Evolutionary conservation across 1,140 invertebrate species (phyloP).

Genomic region (Colletes gigas): DNA sequence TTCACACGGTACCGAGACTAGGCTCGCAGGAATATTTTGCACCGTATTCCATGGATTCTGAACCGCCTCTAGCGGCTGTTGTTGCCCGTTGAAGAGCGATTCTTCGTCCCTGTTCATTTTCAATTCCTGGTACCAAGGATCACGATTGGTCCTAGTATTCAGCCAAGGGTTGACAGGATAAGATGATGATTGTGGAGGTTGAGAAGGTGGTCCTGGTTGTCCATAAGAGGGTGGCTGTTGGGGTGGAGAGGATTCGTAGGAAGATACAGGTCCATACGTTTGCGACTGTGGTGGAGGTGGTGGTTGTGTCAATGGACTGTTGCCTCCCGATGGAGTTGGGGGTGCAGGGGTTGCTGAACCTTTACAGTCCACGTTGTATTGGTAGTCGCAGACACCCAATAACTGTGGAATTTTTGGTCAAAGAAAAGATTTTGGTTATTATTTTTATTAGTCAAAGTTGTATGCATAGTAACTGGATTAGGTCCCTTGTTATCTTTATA

Average conservation of each 20-base stretch:
- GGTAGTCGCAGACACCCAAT: constrained; percentile 84
- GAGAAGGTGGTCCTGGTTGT: neutral
- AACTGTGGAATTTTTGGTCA: constrained; percentile 74
- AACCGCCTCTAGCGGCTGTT: neutral
- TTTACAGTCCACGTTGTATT: constrained; percentile 82
- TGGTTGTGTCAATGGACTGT: neutral
- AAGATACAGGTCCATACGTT: neutral
- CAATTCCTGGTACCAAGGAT: constrained; percentile 55
- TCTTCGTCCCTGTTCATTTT: constrained; percentile 37
- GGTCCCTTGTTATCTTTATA: no score
- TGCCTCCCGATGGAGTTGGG: constrained; percentile 39
- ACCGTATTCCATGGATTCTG: constrained; percentile 63
- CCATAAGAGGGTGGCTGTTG: neutral
- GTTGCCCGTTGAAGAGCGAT: neutral
- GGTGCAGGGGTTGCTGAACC: constrained; percentile 73
- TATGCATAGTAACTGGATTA: no score
- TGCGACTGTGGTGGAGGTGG: constrained; percentile 5
- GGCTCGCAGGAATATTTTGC: constrained; percentile 63
- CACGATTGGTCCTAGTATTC: constrained; percentile 4
- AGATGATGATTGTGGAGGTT: neutral
- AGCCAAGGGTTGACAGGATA: constrained; percentile 48
- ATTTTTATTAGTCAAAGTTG: no score
- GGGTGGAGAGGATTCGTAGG: constrained; percentile 11
- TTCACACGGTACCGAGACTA: constrained; percentile 62
- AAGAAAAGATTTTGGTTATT: neutral